Evolutionary conservation across 2,113 vertebrate genomes (phyloP), one percentile per base, ranked within the genome.

Genomic region (Setophaga kirtlandii): DNA sequence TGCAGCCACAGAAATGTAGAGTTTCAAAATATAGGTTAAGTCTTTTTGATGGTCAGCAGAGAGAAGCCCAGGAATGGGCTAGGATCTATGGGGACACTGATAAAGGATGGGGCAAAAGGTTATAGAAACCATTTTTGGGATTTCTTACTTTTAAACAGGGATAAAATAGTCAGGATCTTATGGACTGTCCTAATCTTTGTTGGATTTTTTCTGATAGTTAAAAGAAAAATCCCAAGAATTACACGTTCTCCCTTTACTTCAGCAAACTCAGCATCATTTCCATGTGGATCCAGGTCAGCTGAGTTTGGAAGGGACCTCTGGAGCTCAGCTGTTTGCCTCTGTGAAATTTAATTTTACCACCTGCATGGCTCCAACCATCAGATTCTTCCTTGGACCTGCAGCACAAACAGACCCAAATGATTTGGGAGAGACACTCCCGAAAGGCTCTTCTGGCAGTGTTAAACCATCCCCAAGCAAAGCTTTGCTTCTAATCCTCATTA

Each of bases 401-500:
- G 22, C 6, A 10, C 21, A 28, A 55, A 33, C 28, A 42, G 27
- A 52, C 23, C 4, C 1, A 0, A 20, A 5, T 21, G 4, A 30
- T 74, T 58, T 44, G 41, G 24, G 15, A 37, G 23, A 67, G 35
- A 18, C 5, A 7, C 6, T 65, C 37, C 47, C 35, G 68, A 35
- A 28, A 75, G 31, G 6, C 6, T 74, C 46, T 70, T 25, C 50
- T 50, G 33, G 20, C 64, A 47, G 7, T 11, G 27, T 35, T 69
- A 69, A 94, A 58, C 52, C 65, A n/a, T 53, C 75, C 79, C 39
- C 56, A 74, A n/a, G 74, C 35, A 62, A 3, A 10, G 9, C 23
- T 94, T 47, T 65, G 11, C 65, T 75, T 92, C 56, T 90, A 41
- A 67, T 53, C 93, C 56, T 65, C 31, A 46, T 62, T 82, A 78